Base-by-base conservation (phyloP, 2,113 vertebrate genomes). In the Sturnus vulgaris region DNA sequence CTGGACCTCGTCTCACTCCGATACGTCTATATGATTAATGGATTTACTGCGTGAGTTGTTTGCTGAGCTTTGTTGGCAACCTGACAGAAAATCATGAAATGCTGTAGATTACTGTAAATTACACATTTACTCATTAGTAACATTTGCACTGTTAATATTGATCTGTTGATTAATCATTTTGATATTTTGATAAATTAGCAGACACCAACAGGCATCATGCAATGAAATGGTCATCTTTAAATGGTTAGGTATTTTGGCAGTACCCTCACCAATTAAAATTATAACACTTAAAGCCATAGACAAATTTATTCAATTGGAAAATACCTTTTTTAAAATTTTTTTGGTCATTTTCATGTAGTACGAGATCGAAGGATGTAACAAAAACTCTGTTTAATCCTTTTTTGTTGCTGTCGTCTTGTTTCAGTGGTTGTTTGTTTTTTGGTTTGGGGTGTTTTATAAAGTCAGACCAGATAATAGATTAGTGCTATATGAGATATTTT, bases 21-120 rank as follows among this genome's bases (percentile, higher is more conserved):
- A 98, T 99, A 99, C 17, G 99, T 99, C 76, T 99, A 99, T 93
- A 99, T 99, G 99, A 99, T 99, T 86, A 99, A 99, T 83, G 99
- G 99, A 86, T 99, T 99, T 97, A 99, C 99, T 33, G 99, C 99
- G 99, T 99, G 96, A 98, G 99, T 99, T 91, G 57, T 86, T 90
- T 90, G 42, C 39, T 53, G 73, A 76, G 16, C 60, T 91, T 84
- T 93, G 42, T 24, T 87, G 55, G 42, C 52, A 92, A 9, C 39
- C 49, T 86, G 64, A 61, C 12, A 24, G 71, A 52, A 83, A 95
- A 69, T 33, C 6, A 15, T 80, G 44, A 81, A 69, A 61, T 78
- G 52, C 11, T 86, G 20, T 66, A 80, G 31, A 68, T 88, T 53
- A 72, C 30, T 90, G 46, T 59, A 49, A 72, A 76, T 47, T 53